phyloP scores from a whole-genome alignment of 1,140 invertebrate species.

The Brachionus koreanus region DNA sequence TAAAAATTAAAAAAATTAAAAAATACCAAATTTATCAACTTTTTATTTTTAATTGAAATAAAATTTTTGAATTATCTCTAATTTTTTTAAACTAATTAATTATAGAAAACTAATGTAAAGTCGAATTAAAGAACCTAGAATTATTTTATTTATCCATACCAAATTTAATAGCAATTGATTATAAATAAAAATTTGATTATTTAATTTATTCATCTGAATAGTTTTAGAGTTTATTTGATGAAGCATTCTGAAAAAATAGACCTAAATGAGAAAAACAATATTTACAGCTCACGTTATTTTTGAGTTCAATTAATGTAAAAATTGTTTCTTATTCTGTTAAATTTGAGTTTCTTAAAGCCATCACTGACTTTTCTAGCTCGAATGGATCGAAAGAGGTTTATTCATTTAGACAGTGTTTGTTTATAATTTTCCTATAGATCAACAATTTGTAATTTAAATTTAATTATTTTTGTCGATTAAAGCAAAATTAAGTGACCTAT shows the following conservation, averaged over 20 bases:
- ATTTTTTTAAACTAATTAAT: no score
- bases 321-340: neutral
- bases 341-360: neutral
- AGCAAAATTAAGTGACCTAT: slow-evolving; percentile 21
- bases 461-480: slow-evolving; percentile 30
- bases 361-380: neutral
- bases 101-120: no score
- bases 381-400: neutral
- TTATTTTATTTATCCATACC: no score
- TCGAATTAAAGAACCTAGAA: no score
- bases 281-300: neutral
- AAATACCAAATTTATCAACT: no score
- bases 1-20: no score
- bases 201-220: neutral
- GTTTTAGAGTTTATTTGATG: neutral
- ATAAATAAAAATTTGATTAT: neutral
- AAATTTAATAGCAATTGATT: neutral
- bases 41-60: no score
- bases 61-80: no score
- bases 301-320: neutral
- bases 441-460: slow-evolving; percentile 37
- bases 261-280: neutral
- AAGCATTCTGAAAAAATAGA: neutral
- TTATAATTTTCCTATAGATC: slow-evolving; percentile 19
- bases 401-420: neutral